Percentiles rank a stretch among this genome's conserved stretches.
Evolutionary conservation across 1,140 invertebrate species (phyloP).

Genomic region (Vanessa tameamea): DNA sequence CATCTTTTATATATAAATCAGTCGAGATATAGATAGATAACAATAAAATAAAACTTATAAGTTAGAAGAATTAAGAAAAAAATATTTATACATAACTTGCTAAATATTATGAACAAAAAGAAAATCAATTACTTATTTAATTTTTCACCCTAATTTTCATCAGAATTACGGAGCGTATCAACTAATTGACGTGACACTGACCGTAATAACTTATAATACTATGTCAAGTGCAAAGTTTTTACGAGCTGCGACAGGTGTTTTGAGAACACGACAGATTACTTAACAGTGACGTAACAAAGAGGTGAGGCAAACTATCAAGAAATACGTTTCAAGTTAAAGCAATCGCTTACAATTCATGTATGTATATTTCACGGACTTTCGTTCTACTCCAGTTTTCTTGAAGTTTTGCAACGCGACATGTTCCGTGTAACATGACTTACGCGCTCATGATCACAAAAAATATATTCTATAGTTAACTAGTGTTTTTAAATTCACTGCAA

Average conservation of each 20-base stretch:
- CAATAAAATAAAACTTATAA: no score
- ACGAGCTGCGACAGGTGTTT: constrained; percentile 11
- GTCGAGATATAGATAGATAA: no score
- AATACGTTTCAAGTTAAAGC: constrained; percentile 2
- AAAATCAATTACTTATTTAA: not conserved
- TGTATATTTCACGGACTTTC: constrained; percentile 12
- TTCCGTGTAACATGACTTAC: not conserved
- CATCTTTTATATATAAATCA: no score
- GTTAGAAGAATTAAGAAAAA: no score
- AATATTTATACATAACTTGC: no score
- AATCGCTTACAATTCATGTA: constrained; percentile 18
- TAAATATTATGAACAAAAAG: no score
- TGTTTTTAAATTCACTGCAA: no score
- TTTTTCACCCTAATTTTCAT: not conserved
- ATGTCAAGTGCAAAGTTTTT: constrained; percentile 33
- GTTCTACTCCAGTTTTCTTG: constrained; percentile 26
- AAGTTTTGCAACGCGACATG: constrained; percentile 10
- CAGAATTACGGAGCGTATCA: not conserved
- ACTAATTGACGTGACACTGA: constrained; percentile 19
- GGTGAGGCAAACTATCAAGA: constrained; percentile 22
- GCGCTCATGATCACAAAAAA: not conserved
- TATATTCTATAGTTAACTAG: not conserved
- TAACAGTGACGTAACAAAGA: not conserved
- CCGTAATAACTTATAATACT: constrained; percentile 15
- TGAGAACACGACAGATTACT: constrained; percentile 4